A percentile compares a stretch with the other conserved stretches of the same genome.
phyloP scores from a whole-genome alignment of 2,797 vertebrate genomes.

The Hydrolagus colliei region DNA sequence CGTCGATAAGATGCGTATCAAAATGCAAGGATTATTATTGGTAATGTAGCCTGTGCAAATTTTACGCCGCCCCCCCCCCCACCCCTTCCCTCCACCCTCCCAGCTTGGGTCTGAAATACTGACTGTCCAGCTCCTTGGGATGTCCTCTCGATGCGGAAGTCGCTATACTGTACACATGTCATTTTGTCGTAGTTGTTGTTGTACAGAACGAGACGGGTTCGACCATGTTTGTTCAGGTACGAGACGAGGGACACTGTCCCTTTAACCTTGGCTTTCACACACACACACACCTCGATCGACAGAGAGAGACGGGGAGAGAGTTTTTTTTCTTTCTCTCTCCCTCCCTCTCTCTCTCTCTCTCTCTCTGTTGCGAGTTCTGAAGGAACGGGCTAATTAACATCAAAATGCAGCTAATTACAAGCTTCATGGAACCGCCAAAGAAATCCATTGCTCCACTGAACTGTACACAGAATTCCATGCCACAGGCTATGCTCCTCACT shows the following conservation, averaged over 20 bases:
- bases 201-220: neutral
- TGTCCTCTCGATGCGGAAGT: too few relatives aligned
- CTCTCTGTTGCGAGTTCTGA: conserved; percentile 31
- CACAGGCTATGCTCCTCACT: conserved; percentile 20
- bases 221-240: neutral
- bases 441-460: conserved; percentile 29
- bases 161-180: too few relatives aligned
- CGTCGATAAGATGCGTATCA: too few relatives aligned
- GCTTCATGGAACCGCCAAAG: conserved; percentile 32
- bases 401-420: conserved; percentile 48
- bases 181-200: too few relatives aligned
- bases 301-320: neutral
- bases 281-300: neutral
- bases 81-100: neutral
- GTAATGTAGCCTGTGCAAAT: too few relatives aligned
- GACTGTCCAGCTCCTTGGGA: too few relatives aligned
- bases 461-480: conserved; percentile 24
- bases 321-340: too few relatives aligned
- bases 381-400: conserved; percentile 52
- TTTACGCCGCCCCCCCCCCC: too few relatives aligned
- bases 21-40: too few relatives aligned
- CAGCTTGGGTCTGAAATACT: neutral
- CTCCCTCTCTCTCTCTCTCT: too few relatives aligned
- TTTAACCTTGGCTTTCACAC: conserved; percentile 27
- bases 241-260: conserved; percentile 3